A percentile compares a stretch with the other conserved stretches of the same genome.
phyloP scores from a whole-genome alignment of 2,888 invertebrate species.

The Bombylius discolor region DNA sequence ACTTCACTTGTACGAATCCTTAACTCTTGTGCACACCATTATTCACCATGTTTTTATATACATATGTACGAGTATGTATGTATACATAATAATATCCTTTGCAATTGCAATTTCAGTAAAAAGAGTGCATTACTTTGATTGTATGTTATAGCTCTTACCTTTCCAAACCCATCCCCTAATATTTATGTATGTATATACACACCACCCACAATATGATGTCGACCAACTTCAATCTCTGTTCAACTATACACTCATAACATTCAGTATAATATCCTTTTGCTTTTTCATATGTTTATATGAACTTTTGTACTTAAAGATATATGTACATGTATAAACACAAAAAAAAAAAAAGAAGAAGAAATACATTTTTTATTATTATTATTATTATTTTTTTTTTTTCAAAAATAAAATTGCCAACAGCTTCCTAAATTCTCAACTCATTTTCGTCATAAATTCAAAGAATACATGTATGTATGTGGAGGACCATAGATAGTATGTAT shows the following conservation, averaged over 20 bases:
- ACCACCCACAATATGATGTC: no score
- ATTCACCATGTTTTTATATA: background rate
- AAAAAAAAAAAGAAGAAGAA: background rate
- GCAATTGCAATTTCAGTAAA: slow-evolving; percentile 1
- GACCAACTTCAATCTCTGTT: background rate
- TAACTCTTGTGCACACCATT: slow-evolving; percentile 4
- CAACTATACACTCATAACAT: background rate
- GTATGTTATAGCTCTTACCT: background rate
- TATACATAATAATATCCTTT: background rate
- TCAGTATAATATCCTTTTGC: no score
- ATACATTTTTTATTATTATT: background rate
- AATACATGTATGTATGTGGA: background rate
- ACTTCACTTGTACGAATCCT: slow-evolving; percentile 7
- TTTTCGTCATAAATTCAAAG: slow-evolving; percentile 8
- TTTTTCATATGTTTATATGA: no score
- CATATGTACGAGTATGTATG: no score
- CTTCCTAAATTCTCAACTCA: slow-evolving; percentile 8
- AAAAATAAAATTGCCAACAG: slow-evolving; percentile 8
- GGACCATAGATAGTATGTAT: background rate
- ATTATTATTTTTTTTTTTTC: no score
- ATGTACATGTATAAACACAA: background rate
- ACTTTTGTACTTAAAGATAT: no score
- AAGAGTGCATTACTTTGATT: slow-evolving; percentile 6
- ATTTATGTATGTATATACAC: background rate
- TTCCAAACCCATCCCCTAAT: background rate